These are phyloP conservation scores for Macaria liturata DNA, from an alignment of 2,888 invertebrate genomes.

Conservation along the genomic window DNA sequence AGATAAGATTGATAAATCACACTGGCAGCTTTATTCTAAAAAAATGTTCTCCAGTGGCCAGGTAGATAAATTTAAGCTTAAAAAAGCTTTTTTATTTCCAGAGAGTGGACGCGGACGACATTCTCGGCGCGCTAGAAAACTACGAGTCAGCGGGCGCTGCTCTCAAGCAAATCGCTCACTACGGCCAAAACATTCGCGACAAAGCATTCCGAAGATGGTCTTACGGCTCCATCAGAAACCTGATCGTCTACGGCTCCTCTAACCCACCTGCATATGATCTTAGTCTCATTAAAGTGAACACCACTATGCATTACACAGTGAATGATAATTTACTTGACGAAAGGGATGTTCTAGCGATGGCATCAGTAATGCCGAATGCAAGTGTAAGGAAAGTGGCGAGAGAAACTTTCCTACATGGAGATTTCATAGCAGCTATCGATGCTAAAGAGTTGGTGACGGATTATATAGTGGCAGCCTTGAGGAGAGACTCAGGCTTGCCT, in stretches of 20 bases:
- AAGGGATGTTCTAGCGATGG: conserved; percentile 60
- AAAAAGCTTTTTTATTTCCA: conserved; percentile 1
- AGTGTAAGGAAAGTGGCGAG: conserved; percentile 52
- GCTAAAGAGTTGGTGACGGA: conserved; percentile 59
- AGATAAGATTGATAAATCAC: no score
- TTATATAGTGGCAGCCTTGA: conserved; percentile 49
- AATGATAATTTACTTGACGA: conserved; percentile 53
- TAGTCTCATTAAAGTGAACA: conserved; percentile 47
- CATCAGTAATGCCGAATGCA: conserved; percentile 52
- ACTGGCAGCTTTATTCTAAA: no score
- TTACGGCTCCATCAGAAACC: conserved; percentile 47
- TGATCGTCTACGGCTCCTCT: conserved; percentile 43
- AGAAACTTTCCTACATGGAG: conserved; percentile 53
- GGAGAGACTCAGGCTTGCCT: conserved; percentile 17
- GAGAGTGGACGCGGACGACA: conserved; percentile 5
- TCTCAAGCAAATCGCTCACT: conserved; percentile 64
- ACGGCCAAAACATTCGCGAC: conserved; percentile 63
- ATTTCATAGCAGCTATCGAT: conserved; percentile 51
- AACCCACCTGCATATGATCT: conserved; percentile 57
- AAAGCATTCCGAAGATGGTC: conserved; percentile 57
- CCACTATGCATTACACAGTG: conserved; percentile 61
- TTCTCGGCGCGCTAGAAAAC: conserved; percentile 10
- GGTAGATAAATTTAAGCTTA: no score
- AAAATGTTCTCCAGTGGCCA: no score
- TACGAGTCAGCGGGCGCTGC: conserved; percentile 47